Base-by-base conservation (phyloP, 1,140 invertebrate species). In the Cyrtorhinus lividipennis region DNA sequence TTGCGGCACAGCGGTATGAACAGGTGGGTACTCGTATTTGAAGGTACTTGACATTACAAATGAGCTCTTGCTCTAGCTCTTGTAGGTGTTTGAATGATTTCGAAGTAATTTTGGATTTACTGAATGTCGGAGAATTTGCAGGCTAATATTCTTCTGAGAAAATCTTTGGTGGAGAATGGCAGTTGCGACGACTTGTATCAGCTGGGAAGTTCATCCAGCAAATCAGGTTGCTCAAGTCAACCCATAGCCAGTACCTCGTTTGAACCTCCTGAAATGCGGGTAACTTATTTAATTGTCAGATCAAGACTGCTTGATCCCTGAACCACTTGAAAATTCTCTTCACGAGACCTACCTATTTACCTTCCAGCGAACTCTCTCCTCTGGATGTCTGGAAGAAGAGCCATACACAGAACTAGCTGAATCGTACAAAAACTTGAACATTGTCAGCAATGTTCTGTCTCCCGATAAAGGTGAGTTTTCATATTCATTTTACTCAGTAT, bases 151-250 rank as follows among this genome's bases (percentile, higher is more conserved):
- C 15, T 38, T 15, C 30, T 15, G 30, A 8, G 5, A 38, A 38
- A 38, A n/a, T 27, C 61, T 48, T 24, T 62, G 24, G n/a, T 62
- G n/a, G 23, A 62, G 20, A 62, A 62, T 62, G 61, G 61, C n/a
- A 56, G 45, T n/a, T 59, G 38, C 56, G 30, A 58, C n/a, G 56
- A 59, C 38, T 8, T 59, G 15, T 56, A 59, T 20, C 26, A 63
- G 24, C 48, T 62, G 27, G 24, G 56, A 53, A 20, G 48, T 53
- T n/a, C 8, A 44, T 5, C 48, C 48, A 53, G 20, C 18, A 53
- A 12, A 20, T 15, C 48, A 13, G 48, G 20, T 53, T 53, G 8
- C 18, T 20, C 8, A 53, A 53, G 20, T 8, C 12, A 53, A 53
- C 5, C 10, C 20, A 5, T 20, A 5, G 12, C 48, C 48, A 53